A percentile compares a stretch with the other conserved stretches of the same genome.
Evolutionary conservation across 2,888 invertebrate species (phyloP).

Genomic region (Tetheella fluctuosa): DNA sequence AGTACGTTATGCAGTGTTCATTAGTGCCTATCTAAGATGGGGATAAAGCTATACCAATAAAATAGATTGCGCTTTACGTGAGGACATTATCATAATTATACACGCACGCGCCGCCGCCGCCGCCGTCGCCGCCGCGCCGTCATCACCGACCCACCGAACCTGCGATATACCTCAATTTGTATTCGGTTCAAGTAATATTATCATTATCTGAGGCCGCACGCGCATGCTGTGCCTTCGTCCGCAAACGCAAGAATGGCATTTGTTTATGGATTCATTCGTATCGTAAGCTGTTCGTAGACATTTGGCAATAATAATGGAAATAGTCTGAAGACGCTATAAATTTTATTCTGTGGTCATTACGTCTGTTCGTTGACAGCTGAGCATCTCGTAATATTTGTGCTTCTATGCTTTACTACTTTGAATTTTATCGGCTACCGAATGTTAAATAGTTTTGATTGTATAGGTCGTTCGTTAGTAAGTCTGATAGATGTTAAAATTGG

Average conservation of each 20-base stretch:
- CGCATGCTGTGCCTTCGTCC: conserved; percentile 37
- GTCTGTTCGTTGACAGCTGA: too few relatives aligned
- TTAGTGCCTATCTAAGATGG: neutral
- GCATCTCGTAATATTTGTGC: too few relatives aligned
- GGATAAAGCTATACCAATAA: neutral
- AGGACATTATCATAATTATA: conserved; percentile 7
- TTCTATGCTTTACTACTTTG: too few relatives aligned
- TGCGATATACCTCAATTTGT: conserved; percentile 46
- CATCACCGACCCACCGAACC: neutral
- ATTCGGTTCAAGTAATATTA: conserved; percentile 55
- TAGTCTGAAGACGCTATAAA: neutral
- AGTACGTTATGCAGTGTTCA: too few relatives aligned
- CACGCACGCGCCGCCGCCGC: conserved; percentile 16
- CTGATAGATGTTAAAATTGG: too few relatives aligned
- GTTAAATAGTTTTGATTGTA: too few relatives aligned
- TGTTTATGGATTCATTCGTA: conserved; percentile 8
- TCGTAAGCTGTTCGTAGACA: neutral
- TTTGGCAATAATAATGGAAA: neutral
- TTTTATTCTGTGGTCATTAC: neutral
- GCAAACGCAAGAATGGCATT: conserved; percentile 21
- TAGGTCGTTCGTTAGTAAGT: too few relatives aligned
- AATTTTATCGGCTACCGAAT: too few relatives aligned
- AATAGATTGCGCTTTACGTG: conserved; percentile 12
- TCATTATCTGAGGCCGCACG: conserved; percentile 67
- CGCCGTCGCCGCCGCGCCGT: conserved; percentile 11